Conservation (phyloP, 2,113 vertebrate species). For the Bucco capensis region DNA sequence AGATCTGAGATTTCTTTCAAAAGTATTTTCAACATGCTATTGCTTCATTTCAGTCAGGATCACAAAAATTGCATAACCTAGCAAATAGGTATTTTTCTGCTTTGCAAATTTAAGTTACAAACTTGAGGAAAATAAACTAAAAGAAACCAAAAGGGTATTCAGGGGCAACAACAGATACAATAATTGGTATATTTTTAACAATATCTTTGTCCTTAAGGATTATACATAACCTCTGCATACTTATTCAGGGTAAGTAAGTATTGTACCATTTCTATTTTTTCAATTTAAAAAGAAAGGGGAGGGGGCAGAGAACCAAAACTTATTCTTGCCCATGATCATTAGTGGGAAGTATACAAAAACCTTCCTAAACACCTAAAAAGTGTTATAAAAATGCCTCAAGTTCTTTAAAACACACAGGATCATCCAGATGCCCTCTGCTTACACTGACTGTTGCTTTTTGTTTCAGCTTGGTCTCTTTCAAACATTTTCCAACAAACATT, state of each 20-base stretch:
- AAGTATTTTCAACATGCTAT: neutral
- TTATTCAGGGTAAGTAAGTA: neutral
- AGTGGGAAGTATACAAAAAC: neutral
- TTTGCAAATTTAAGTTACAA: neutral
- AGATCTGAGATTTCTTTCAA: neutral
- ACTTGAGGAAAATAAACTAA: neutral
- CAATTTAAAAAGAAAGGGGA: neutral
- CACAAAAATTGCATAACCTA: neutral
- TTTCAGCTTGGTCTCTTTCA: neutral
- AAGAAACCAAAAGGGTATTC: neutral
- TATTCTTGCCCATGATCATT: neutral
- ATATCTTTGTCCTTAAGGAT: neutral
- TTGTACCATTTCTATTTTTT: neutral
- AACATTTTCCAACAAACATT: neutral
- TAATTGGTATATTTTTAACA: neutral
- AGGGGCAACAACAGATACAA: neutral
- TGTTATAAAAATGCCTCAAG: neutral
- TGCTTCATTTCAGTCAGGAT: neutral
- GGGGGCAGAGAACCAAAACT: neutral
- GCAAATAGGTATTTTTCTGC: neutral
- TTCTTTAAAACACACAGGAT: slow-evolving; percentile 14
- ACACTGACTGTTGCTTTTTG: neutral
- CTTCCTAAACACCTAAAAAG: neutral
- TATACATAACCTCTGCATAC: neutral
- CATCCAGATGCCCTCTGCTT: slow-evolving; percentile 43